Evolutionary conservation across 2,888 invertebrate genomes (phyloP).

Genomic region (Cantharis lateralis): DNA sequence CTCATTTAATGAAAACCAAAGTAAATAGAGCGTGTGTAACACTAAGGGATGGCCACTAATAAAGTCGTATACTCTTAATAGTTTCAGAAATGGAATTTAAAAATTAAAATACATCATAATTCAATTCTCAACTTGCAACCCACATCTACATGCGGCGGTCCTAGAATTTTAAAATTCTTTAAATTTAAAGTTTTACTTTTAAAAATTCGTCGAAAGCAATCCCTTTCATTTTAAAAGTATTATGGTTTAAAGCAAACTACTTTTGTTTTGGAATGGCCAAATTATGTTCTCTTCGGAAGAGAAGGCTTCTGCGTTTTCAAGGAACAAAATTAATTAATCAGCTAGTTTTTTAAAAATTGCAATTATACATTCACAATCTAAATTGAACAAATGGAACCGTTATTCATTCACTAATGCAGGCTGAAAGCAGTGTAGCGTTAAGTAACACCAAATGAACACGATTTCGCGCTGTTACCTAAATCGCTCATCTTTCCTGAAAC

Average conservation of each 20-base stretch:
- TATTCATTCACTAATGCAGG: not conserved
- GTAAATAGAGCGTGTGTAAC: constrained; percentile 14
- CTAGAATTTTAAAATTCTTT: no score
- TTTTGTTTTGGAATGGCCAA: no score
- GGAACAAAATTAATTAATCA: not conserved
- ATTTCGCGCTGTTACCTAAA: constrained; percentile 1
- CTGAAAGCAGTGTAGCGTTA: not conserved
- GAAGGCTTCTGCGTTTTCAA: no score
- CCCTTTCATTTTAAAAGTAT: no score
- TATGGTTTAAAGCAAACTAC: no score
- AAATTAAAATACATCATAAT: no score
- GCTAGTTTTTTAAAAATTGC: not conserved
- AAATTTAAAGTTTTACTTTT: no score
- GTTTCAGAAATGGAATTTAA: not conserved
- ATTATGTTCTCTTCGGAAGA: no score
- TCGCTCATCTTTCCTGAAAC: not conserved
- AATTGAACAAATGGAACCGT: not conserved
- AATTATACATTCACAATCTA: not conserved
- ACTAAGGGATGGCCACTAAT: constrained; percentile 10
- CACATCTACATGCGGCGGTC: no score
- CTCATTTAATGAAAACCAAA: constrained; percentile 10
- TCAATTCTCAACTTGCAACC: no score
- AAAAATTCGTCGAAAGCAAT: no score
- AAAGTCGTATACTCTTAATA: constrained; percentile 6
- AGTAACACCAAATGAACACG: constrained; percentile 1